A percentile compares a stretch with the other conserved stretches of the same genome.
Evolutionary conservation across 2,113 vertebrate species (phyloP).

Genomic region (Capreolus pygargus): DNA sequence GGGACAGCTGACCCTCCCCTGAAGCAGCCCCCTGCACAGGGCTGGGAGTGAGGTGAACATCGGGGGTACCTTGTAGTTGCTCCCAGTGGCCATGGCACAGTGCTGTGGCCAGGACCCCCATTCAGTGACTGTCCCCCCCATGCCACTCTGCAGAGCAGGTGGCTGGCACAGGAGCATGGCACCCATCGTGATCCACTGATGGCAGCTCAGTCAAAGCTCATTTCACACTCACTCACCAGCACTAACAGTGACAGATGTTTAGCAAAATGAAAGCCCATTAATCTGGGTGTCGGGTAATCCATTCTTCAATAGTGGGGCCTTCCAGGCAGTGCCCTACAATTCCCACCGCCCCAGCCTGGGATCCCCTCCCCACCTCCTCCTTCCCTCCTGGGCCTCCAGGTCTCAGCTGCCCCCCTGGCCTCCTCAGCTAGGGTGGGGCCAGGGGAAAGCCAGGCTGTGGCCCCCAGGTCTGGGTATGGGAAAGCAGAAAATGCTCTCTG

Average conservation of each 20-base stretch:
- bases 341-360: background rate
- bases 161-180: constrained; percentile 68
- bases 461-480: background rate
- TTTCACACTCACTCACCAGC: constrained; percentile 83
- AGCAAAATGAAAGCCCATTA: constrained; percentile 84
- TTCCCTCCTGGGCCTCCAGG: background rate
- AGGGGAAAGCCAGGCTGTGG: background rate
- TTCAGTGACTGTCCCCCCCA: constrained; percentile 1
- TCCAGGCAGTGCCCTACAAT: constrained; percentile 70
- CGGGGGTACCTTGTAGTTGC: background rate
- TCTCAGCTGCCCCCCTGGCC: background rate
- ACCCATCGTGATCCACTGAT: constrained; percentile 31
- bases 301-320: constrained; percentile 77
- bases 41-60: background rate
- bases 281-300: constrained; percentile 84
- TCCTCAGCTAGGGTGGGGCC: background rate
- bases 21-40: background rate
- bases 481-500: background rate
- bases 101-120: background rate
- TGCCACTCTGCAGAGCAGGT: background rate
- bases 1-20: background rate
- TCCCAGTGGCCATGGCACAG: background rate
- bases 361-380: background rate
- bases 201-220: constrained; percentile 79
- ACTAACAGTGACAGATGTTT: constrained; percentile 87